phyloP scores from a whole-genome alignment of 2,797 vertebrate genomes.

The Sitta carolinensis region DNA sequence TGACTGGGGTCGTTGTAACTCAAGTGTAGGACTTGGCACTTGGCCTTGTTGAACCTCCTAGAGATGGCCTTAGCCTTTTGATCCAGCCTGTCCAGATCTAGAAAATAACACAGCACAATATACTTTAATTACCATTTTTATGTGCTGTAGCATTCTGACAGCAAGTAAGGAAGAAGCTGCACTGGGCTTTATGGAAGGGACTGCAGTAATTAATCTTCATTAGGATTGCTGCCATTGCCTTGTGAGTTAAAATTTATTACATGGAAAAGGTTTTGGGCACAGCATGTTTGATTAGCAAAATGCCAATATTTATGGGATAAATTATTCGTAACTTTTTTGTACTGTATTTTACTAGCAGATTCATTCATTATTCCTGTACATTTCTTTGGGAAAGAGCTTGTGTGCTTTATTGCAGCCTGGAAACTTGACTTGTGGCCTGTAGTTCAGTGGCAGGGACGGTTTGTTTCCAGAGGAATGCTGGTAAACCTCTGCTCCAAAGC shows the following conservation, averaged over 20 bases:
- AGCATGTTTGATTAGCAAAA: slow-evolving; percentile 68
- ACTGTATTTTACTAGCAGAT: slow-evolving; percentile 40
- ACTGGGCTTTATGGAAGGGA: slow-evolving; percentile 57
- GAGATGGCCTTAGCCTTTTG: accelerated
- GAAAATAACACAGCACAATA: slow-evolving; percentile 19
- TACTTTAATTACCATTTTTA: slow-evolving; percentile 63
- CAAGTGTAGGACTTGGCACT: accelerated
- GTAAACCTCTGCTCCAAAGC: neutral
- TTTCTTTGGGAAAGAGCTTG: neutral
- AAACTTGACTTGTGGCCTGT: neutral
- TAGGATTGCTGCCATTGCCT: slow-evolving; percentile 65
- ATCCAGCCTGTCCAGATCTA: neutral
- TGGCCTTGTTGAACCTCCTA: neutral
- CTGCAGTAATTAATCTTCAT: slow-evolving; percentile 80
- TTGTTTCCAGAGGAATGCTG: neutral
- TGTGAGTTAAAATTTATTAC: slow-evolving; percentile 75
- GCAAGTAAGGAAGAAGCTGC: slow-evolving; percentile 62
- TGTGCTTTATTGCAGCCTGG: neutral
- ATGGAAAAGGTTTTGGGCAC: slow-evolving; percentile 52
- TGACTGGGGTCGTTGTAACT: neutral
- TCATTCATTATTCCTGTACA: slow-evolving; percentile 44
- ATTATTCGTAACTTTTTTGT: slow-evolving; percentile 48
- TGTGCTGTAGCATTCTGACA: slow-evolving; percentile 49
- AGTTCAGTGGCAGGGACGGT: neutral
- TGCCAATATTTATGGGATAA: slow-evolving; percentile 53